Evolutionary conservation across 2,888 invertebrate species (phyloP), one percentile per base, ranked within the genome.

Genomic region (Rotaria sp.): DNA sequence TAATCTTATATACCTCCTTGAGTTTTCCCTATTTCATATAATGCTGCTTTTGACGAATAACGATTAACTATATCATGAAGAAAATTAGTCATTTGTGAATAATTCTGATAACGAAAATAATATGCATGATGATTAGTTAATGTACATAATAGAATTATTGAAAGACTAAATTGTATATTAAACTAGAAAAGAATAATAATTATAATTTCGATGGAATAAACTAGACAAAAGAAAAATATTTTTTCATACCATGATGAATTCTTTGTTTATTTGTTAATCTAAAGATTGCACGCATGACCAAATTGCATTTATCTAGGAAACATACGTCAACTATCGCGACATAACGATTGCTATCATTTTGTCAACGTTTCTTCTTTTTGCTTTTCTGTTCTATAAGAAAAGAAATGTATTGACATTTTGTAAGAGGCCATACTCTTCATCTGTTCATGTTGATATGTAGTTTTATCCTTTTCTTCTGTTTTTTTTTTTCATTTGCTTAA

Each of bases 1-100:
- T 11, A 2, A 59, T n/a, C 4, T 26, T 59, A 59, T 8, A 21
- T 45, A 80, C 67, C 55, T 41, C 84, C 84, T 75, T n/a, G 26
- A 35, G 85, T 57, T 80, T 85, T 80, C 15, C 86, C 86, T 59
- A 86, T 80, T 48, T 75, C 57, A 50, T 80, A 85, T 15, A 86
- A 45, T 38, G 50, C 7, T 11, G 59, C 21, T 55, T 59, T 85
- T 30, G 85, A 38, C 13, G 85, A 85, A 75, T n/a, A 85, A 55
- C 24, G 59, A 48, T 18, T 18, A 30, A 30, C 57, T 1, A 74
- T 38, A 24, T n/a, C 35, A 26, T 85, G 41, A 21, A 86, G 57
- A 57, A 86, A 45, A 48, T 15, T 38, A 13, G 84, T 85, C 24
- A 86, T 57, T 75, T 86, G 75, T 7, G 50, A 26, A 59, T 86